phyloP scores from a whole-genome alignment of 2,797 vertebrate species.

The Poliocrania exsul region DNA sequence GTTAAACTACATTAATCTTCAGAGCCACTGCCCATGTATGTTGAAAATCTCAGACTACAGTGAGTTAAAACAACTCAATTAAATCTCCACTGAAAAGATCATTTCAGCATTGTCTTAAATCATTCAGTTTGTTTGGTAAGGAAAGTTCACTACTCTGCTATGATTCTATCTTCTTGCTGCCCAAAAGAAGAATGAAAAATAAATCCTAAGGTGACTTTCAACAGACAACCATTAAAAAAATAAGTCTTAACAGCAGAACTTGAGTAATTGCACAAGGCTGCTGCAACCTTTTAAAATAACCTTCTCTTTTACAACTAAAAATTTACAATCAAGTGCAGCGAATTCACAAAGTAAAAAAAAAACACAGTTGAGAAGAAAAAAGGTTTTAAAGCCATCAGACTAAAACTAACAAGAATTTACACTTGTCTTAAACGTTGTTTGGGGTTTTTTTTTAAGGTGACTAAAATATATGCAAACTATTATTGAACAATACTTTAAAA shows the following conservation, averaged over 20 bases:
- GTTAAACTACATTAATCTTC: not conserved
- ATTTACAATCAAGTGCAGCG: not conserved
- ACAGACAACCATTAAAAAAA: not conserved
- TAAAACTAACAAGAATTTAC: not conserved
- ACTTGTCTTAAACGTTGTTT: not conserved
- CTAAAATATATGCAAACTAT: not conserved
- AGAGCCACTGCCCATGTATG: not conserved
- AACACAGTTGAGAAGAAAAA: not conserved
- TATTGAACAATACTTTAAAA: not conserved
- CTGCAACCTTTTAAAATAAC: not conserved
- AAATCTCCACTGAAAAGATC: not conserved
- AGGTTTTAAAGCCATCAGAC: not conserved
- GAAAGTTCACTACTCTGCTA: not conserved
- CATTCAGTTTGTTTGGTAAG: fast-evolving
- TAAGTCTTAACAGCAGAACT: not conserved
- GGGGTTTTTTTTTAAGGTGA: not conserved
- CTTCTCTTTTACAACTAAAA: not conserved
- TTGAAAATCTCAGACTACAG: not conserved
- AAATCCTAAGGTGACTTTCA: not conserved
- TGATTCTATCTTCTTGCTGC: not conserved
- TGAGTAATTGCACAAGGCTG: not conserved
- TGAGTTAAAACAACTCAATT: not conserved
- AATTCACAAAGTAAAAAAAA: not conserved
- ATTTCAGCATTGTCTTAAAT: not conserved
- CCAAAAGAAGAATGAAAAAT: not conserved